Evolutionary conservation across 2,888 invertebrate species (phyloP).

Genomic region (Tipula helvola): DNA sequence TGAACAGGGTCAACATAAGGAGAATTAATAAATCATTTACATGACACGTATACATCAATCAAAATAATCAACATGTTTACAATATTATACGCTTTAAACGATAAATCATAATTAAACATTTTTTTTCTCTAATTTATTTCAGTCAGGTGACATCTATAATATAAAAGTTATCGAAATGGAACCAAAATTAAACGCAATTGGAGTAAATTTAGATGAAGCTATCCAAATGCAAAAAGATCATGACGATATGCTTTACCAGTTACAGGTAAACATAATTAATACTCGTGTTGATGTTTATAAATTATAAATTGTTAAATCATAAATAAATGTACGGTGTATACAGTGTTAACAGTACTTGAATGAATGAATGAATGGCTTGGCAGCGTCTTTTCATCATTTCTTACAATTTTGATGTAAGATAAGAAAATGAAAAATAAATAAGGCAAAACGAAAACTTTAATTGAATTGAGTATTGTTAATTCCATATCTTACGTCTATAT

Average conservation of each 20-base stretch:
- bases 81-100: too few relatives aligned
- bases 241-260: conserved; percentile 67
- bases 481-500: not conserved
- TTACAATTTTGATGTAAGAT: not conserved
- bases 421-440: not conserved
- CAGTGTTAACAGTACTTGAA: not conserved
- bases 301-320: not conserved
- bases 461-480: not conserved
- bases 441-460: not conserved
- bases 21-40: too few relatives aligned
- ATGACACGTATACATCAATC: too few relatives aligned
- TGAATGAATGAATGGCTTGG: not conserved
- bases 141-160: conserved; percentile 73
- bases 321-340: not conserved
- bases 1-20: too few relatives aligned
- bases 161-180: conserved; percentile 76
- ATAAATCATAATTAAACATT: too few relatives aligned
- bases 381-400: not conserved
- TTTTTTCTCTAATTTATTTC: conserved; percentile 17
- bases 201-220: conserved; percentile 63
- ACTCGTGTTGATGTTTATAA: not conserved
- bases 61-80: too few relatives aligned
- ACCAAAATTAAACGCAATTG: conserved; percentile 70
- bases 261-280: conserved; percentile 48
- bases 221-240: conserved; percentile 62